phyloP scores from a whole-genome alignment of 2,113 vertebrate genomes.

The Isurus oxyrinchus region DNA sequence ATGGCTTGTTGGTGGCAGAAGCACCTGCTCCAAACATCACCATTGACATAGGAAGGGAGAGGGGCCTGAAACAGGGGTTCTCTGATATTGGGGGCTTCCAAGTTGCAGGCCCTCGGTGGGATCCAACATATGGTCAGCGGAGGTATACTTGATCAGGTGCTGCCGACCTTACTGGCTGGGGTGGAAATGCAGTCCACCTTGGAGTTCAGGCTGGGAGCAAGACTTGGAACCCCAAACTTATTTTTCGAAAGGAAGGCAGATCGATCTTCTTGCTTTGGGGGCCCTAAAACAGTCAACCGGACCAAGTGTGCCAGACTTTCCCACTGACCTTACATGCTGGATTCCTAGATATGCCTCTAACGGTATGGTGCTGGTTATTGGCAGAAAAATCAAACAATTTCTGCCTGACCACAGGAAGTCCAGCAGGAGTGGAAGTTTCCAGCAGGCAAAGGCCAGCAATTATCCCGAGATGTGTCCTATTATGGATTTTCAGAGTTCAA shows the following conservation, averaged over 20 bases:
- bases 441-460: neutral
- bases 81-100: neutral
- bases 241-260: no score
- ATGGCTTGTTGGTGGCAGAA: neutral
- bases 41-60: neutral
- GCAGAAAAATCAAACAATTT: neutral
- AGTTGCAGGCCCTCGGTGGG: neutral
- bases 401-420: neutral
- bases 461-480: neutral
- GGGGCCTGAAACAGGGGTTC: neutral
- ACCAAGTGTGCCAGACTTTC: no score
- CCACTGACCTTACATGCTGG: no score
- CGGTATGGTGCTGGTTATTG: neutral
- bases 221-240: neutral
- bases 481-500: neutral
- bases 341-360: neutral
- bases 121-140: neutral
- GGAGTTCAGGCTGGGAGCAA: neutral
- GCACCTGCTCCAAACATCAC: neutral
- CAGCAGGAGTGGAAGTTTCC: neutral
- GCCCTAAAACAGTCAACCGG: neutral
- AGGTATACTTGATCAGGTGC: neutral
- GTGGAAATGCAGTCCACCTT: neutral
- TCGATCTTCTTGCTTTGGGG: no score
- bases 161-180: neutral